A percentile compares a stretch with the other conserved stretches of the same genome.
phyloP scores from a whole-genome alignment of 2,888 invertebrate genomes.

The Arge pagana region DNA sequence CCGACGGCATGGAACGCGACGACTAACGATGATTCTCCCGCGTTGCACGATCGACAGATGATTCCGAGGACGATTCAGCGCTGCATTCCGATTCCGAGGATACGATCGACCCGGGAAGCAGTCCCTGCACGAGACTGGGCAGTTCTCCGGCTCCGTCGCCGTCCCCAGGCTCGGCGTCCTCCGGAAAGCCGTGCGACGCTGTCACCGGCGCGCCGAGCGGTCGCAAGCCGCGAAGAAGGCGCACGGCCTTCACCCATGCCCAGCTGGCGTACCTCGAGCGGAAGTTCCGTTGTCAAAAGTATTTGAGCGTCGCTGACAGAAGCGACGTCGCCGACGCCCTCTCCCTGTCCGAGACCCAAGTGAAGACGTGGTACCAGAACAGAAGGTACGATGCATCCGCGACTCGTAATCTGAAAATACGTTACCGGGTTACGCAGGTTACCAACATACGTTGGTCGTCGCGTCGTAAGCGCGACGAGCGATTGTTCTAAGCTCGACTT shows the following conservation, averaged over 20 bases:
- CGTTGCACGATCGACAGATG: conserved; percentile 45
- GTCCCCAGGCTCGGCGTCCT: conserved; percentile 44
- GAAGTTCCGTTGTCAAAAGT: conserved; percentile 92
- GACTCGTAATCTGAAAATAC: not conserved
- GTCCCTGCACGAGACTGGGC: conserved; percentile 50
- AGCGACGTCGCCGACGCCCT: conserved; percentile 91
- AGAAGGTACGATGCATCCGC: conserved; percentile 67
- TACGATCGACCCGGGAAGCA: conserved; percentile 56
- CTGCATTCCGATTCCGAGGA: conserved; percentile 56
- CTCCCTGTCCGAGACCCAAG: conserved; percentile 89
- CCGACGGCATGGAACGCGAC: not conserved
- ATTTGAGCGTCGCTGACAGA: conserved; percentile 89
- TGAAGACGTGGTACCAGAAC: conserved; percentile 95
- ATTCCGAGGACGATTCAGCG: conserved; percentile 55
- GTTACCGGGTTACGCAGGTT: conserved; percentile 46
- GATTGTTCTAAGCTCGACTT: not conserved
- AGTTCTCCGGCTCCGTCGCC: conserved; percentile 48
- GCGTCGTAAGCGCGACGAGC: too few species aligned
- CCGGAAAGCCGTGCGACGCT: conserved; percentile 38
- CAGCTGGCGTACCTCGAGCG: conserved; percentile 90
- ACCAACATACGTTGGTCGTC: not conserved
- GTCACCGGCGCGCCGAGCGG: conserved; percentile 61
- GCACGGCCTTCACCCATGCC: conserved; percentile 93
- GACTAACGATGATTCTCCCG: not conserved
- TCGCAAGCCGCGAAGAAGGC: conserved; percentile 79